phyloP scores from a whole-genome alignment of 2,797 vertebrate species.

The Cynopterus sphinx region DNA sequence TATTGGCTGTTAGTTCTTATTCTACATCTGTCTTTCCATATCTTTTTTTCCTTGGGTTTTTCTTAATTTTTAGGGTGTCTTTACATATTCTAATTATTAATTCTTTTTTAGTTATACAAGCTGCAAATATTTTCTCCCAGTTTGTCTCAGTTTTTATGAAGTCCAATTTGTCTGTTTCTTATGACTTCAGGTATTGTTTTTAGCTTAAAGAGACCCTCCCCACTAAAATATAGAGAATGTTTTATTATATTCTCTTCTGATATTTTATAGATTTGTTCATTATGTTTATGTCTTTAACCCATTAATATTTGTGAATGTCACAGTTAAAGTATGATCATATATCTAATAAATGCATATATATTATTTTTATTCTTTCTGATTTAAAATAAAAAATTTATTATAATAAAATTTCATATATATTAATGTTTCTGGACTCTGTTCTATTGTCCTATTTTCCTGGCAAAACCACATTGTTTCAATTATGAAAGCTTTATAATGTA shows the following conservation, averaged over 20 bases:
- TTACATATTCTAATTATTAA: constrained; percentile 6
- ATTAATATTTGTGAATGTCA: constrained; percentile 36
- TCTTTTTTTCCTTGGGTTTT: not conserved
- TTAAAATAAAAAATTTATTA: constrained; percentile 44
- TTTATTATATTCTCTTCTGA: constrained; percentile 25
- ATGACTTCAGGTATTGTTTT: constrained; percentile 14
- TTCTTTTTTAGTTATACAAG: not conserved
- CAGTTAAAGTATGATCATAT: not conserved
- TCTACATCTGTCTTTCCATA: not conserved
- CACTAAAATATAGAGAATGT: not conserved
- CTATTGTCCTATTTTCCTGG: constrained; percentile 5
- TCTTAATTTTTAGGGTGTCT: constrained; percentile 8
- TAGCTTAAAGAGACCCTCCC: not conserved
- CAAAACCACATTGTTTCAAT: constrained; percentile 45
- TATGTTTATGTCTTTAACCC: constrained; percentile 26
- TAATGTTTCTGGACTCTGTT: not conserved
- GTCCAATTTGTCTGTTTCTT: not conserved
- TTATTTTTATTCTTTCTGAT: constrained; percentile 32
- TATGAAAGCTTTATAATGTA: constrained; percentile 54
- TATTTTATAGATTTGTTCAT: constrained; percentile 18
- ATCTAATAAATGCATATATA: not conserved
- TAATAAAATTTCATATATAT: not conserved
- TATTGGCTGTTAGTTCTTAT: not conserved
- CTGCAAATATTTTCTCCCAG: constrained; percentile 26
- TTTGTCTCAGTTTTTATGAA: constrained; percentile 32